Conservation (phyloP, 2,113 vertebrate genomes). For the Buteo buteo region DNA sequence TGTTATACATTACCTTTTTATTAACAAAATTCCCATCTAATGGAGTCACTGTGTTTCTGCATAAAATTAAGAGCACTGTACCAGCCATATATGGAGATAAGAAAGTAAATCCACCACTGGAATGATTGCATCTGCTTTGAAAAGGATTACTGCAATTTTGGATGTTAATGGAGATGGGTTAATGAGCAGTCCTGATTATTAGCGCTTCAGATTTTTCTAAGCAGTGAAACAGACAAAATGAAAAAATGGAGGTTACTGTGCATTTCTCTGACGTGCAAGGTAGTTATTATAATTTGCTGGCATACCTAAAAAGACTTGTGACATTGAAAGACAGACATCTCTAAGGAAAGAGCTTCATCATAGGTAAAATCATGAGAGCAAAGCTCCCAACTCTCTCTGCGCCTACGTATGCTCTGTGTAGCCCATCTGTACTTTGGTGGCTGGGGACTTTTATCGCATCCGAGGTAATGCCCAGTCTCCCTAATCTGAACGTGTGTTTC, state of each 20-base stretch:
- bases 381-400: not conserved
- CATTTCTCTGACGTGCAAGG: not conserved
- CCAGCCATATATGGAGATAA: constrained; percentile 31
- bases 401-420: not conserved
- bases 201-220: not conserved
- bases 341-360: not conserved
- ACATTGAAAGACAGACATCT: not conserved
- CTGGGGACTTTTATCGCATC: not conserved
- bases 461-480: not conserved
- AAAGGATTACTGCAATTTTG: constrained; percentile 10
- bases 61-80: constrained; percentile 38
- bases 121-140: constrained; percentile 19
- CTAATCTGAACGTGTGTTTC: not conserved
- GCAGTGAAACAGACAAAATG: not conserved
- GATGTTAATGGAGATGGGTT: not conserved
- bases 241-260: not conserved
- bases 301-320: not conserved
- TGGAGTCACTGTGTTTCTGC: constrained; percentile 22
- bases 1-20: constrained; percentile 46
- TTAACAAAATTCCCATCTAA: constrained; percentile 45
- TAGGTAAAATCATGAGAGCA: not conserved
- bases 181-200: constrained; percentile 9
- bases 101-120: not conserved
- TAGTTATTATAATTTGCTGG: not conserved
- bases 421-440: not conserved